Evolutionary conservation across 2,113 vertebrate species (phyloP), one percentile per base, ranked within the genome.

Genomic region (Podocnemis expansa): DNA sequence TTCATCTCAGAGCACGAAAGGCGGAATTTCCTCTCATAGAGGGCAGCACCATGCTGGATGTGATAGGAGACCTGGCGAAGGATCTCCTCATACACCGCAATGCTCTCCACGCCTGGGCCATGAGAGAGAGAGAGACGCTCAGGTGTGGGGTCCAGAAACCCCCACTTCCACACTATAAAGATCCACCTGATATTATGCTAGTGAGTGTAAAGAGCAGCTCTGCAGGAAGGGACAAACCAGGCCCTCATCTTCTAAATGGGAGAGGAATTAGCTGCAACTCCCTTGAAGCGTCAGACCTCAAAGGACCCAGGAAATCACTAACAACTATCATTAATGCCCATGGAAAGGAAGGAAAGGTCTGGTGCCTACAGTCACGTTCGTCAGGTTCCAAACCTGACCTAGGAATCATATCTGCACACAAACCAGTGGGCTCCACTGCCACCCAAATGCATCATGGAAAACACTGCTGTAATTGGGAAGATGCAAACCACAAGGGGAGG

Each of bases 1-100:
- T 99, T 99, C 99, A 99, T 99, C 97, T 99, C 99, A 0, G 99
- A 99, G 98, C 99, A 99, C 93, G 99, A 99, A 82, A 99, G 98
- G 58, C 99, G 98, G 96, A 99, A 99, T 80, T 99, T 98, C 93
- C 99, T 98, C 93, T 99, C 98, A 2, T 99, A 99, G 81, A 99
- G 98, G 38, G 99, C 98, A 2, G 99, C 99, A 6, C 99, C 99
- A 0, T 95, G 99, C 80, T 97, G 98, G 89, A 99, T 98, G 55
- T 98, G 98, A 80, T 99, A 99, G 1, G 97, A 99, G 70, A 99
- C 98, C 31, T 99, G 99, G 67, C 98, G 99, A 3, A 99, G 98
- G 93, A 99, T 98, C 82, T 99, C 99, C 96, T 99, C 99, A 0
- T 99, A 99, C 81, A 99, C 99, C 0, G 99, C 99, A 89, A 99